Evolutionary conservation across 2,113 vertebrate species (phyloP).

Genomic region (Phrynosoma blainvillii): DNA sequence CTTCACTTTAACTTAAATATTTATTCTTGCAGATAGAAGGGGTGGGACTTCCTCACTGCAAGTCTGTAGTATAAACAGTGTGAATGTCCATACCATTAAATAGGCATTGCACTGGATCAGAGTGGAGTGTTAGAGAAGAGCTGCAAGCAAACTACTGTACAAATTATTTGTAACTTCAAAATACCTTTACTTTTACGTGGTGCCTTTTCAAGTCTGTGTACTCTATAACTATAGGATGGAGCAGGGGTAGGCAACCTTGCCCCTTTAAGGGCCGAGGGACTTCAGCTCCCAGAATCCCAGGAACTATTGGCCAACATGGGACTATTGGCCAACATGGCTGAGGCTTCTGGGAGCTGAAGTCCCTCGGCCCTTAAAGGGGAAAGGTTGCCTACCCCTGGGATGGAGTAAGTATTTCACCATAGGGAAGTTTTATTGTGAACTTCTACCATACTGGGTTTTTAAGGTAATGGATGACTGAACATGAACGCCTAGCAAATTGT

Average conservation of each 20-base stretch:
- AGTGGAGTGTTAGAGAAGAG: too few relatives aligned
- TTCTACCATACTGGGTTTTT: not conserved
- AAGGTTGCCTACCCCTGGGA: too few relatives aligned
- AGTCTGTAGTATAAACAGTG: not conserved
- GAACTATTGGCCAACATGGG: too few relatives aligned
- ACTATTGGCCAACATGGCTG: too few relatives aligned
- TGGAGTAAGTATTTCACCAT: not conserved
- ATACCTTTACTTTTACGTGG: not conserved
- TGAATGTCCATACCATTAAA: not conserved
- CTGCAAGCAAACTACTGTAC: not conserved
- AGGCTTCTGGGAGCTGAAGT: too few relatives aligned
- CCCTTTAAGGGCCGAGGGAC: too few relatives aligned
- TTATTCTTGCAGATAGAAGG: not conserved
- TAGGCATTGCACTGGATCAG: not conserved
- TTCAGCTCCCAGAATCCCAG: too few relatives aligned
- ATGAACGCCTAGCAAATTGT: not conserved
- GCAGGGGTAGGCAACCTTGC: too few relatives aligned
- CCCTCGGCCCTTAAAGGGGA: too few relatives aligned
- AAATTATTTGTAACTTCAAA: not conserved
- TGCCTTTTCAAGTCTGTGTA: not conserved
- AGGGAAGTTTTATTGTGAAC: not conserved
- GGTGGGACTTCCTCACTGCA: not conserved
- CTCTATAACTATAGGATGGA: not conserved
- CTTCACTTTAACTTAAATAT: not conserved
- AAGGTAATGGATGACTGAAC: not conserved